Evolutionary conservation across 2,113 vertebrate species (phyloP).

Genomic region (Anguilla rostrata): DNA sequence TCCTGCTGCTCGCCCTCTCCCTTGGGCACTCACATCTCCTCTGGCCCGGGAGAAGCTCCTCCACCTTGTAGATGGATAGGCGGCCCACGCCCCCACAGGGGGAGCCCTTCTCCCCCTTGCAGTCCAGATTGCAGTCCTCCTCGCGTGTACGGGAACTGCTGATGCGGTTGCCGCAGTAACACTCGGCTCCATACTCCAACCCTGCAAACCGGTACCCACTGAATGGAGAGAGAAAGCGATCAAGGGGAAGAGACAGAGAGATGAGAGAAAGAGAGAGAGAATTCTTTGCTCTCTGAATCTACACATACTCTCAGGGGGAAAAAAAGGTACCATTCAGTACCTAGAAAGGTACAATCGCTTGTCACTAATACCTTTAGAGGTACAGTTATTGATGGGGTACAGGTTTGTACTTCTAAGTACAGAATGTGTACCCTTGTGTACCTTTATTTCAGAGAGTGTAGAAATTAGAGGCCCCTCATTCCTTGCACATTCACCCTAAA

Average conservation of each 20-base stretch:
- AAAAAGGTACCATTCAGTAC: no score
- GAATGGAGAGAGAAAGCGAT: constrained; percentile 23
- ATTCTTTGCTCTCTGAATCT: no score
- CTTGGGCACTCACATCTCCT: constrained; percentile 77
- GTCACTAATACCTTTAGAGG: no score
- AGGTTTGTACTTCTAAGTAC: no score
- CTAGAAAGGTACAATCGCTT: no score
- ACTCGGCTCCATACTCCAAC: constrained; percentile 86
- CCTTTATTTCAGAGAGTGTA: no score
- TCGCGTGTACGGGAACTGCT: constrained; percentile 54
- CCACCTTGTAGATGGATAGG: constrained; percentile 85
- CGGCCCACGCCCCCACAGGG: constrained; percentile 83
- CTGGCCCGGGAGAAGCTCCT: constrained; percentile 68
- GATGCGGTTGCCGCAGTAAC: constrained; percentile 89
- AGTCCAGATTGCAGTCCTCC: constrained; percentile 85
- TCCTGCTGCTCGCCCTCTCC: neutral
- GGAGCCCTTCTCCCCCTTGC: constrained; percentile 79
- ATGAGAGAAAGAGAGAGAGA: no score
- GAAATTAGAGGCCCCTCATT: neutral
- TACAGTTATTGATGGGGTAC: no score
- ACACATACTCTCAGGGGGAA: no score
- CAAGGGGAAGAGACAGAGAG: neutral
- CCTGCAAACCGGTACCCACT: constrained; percentile 89
- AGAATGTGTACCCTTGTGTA: no score
- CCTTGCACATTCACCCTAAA: neutral